These are phyloP conservation scores for Spheniscus humboldti DNA, from an alignment of 2,797 vertebrate genomes.

Conservation along the genomic window DNA sequence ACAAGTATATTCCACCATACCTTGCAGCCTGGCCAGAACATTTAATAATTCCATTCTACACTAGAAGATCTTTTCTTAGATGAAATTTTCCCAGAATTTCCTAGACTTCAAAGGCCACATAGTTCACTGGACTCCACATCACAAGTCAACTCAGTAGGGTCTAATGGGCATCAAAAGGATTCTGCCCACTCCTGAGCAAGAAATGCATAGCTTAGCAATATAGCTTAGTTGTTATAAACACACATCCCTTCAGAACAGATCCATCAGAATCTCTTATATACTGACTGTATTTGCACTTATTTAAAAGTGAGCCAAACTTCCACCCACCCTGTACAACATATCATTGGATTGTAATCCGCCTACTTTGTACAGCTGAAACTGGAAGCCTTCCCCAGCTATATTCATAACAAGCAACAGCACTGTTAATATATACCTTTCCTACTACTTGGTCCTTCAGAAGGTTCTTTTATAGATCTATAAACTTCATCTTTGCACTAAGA, in stretches of 20 bases:
- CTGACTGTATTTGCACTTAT: not conserved
- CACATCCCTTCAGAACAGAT: not conserved
- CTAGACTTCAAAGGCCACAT: not conserved
- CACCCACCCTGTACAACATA: not conserved
- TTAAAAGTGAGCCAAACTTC: not conserved
- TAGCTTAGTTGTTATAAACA: not conserved
- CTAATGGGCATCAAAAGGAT: not conserved
- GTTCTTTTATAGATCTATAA: not conserved
- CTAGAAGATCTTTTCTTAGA: not conserved
- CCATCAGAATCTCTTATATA: not conserved
- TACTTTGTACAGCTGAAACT: not conserved
- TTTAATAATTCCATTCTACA: not conserved
- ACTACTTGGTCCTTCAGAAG: not conserved
- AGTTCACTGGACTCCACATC: not conserved
- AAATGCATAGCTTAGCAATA: not conserved
- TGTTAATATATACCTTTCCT: not conserved
- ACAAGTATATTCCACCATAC: not conserved
- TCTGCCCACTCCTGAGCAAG: not conserved
- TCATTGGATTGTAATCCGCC: not conserved
- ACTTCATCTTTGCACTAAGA: not conserved
- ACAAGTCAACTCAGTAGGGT: not conserved
- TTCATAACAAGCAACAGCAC: not conserved
- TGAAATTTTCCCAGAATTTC: not conserved
- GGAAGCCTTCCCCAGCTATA: not conserved
- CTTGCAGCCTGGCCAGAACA: not conserved